phyloP scores from a whole-genome alignment of 2,797 vertebrate species.

The Gastrophryne carolinensis region DNA sequence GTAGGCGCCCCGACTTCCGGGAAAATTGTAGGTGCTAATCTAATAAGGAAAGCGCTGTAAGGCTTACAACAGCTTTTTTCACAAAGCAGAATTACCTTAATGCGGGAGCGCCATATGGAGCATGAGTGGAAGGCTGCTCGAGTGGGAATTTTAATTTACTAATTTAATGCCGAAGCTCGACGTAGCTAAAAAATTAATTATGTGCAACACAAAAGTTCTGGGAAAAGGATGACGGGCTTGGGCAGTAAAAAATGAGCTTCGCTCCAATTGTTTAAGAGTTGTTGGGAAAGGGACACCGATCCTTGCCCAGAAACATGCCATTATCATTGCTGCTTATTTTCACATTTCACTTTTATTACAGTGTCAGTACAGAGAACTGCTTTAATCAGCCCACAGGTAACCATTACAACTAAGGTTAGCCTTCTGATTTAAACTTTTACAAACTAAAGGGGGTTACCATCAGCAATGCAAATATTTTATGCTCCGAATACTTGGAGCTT shows the following conservation, averaged over 20 bases:
- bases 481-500: too few relatives aligned
- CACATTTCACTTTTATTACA: neutral
- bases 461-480: too few relatives aligned
- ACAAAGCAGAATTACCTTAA: constrained; percentile 35
- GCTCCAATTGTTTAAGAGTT: constrained; percentile 1
- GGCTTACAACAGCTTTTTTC: neutral
- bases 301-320: neutral
- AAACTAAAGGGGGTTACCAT: too few relatives aligned
- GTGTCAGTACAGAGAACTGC: neutral
- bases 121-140: constrained; percentile 38
- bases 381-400: neutral
- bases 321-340: neutral
- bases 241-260: constrained; percentile 3
- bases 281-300: neutral
- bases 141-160: constrained; percentile 50
- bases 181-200: constrained; percentile 49
- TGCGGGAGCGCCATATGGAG: constrained; percentile 43
- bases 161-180: constrained; percentile 44
- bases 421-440: too few relatives aligned
- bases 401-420: too few relatives aligned
- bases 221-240: constrained; percentile 14
- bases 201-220: constrained; percentile 38
- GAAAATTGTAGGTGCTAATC: neutral
- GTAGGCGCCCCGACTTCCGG: too few relatives aligned
- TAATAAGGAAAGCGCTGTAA: neutral